Evolutionary conservation across 2,888 invertebrate species (phyloP), one percentile per base, ranked within the genome.

Genomic region (Paralinhomoeus sp.): DNA sequence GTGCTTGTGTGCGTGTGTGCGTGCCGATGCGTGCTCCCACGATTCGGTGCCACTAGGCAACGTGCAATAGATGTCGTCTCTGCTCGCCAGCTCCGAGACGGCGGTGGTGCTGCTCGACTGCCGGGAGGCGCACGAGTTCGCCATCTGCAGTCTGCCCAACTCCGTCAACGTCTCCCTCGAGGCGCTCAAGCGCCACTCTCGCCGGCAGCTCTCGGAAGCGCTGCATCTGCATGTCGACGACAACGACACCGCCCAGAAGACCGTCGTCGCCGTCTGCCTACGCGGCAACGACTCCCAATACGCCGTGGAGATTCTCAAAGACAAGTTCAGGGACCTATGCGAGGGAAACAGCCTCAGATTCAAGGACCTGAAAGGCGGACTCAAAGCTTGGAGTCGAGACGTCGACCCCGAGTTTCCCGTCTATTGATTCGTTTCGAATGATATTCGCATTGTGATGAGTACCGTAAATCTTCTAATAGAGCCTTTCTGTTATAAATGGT

Each of bases 261-360:
- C 69, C 78, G 80, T 87, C 24, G 74, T 75, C 52, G 74, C 85
- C 44, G 67, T 93, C 2, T 97, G 97, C 61, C 75, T 89, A 20
- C 73, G 87, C 43, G 97, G 97, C n/a, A 97, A 97, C 64, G 91
- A 97, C 64, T 97, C 93, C 0, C 97, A 97, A 62, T 64, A 77
- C 43, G 87, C 80, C 0, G 79, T 80, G 0, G 64, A 71, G 52
- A 68, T 71, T 47, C 67, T 87, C 9, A 51, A 51, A 42, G 51
- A 61, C 17, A 51, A 49, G 34, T 48, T 64, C 12, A 65, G 70
- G 27, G 36, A 42, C 3, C 63, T 68, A n/a, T n/a, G n/a, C n/a
- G n/a, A n/a, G n/a, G n/a, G n/a, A n/a, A n/a, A n/a, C n/a, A n/a
- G n/a, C n/a, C n/a, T n/a, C n/a, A n/a, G n/a, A n/a, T 63, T 68